Evolutionary conservation across 2,797 vertebrate genomes (phyloP), one percentile per base, ranked within the genome.

Genomic region (Cuculus canorus): DNA sequence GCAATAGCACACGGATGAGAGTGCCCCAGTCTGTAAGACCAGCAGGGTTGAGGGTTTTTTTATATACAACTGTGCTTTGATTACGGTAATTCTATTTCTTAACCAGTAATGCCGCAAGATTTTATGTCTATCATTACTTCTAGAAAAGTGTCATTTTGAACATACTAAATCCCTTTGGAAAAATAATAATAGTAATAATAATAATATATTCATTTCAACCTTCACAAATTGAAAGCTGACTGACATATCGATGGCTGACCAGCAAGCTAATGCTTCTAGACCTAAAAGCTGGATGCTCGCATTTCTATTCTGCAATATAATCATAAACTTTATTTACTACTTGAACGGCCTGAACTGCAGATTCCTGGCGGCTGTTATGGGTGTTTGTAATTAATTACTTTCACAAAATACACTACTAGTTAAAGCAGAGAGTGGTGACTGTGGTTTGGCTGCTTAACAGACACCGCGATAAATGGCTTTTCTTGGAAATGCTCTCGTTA

Each of bases 81-180:
- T 84, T 16, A 37, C 65, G 57, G 32, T 48, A 79, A 82, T 56
- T 93, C 32, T 59, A 94, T 86, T 91, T 91, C 80, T 77, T 89
- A 78, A 78, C 75, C 91, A 91, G 64, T 59, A 76, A 48, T 39
- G 7, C 88, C 87, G 76, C 82, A 83, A 61, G 21, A 80, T 61
- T 89, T 96, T 76, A 59, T 71, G 9, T 56, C 13, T 84, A 68
- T 54, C 33, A 25, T 37, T 84, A 53, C 19, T 87, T 63, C 76
- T 82, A 72, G 39, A 50, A n/a, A 91, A 93, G 35, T 77, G 24
- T 35, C 16, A 73, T 68, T 90, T 75, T 41, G 82, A 81, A 91
- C 60, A 50, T 94, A 83, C 83, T 88, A 81, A 88, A 80, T 9
- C 28, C 4, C 5, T 13, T 92, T 82, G 64, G 30, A 88, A 71